Evolutionary conservation across 2,797 vertebrate genomes (phyloP).

Genomic region (Champsocephalus esox): DNA sequence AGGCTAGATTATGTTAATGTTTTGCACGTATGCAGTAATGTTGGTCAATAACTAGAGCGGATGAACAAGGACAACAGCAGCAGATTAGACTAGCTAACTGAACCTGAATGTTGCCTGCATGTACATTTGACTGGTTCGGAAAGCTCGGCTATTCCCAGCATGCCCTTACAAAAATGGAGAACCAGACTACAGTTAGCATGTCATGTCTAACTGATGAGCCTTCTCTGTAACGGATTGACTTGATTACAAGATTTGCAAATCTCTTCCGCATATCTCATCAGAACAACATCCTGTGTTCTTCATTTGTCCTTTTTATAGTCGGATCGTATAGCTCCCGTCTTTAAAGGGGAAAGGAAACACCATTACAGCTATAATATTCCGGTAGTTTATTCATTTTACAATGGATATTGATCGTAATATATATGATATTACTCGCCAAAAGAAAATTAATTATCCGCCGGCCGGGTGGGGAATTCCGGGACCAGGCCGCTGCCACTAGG

Average conservation of each 20-base stretch:
- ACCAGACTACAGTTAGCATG: slow-evolving; percentile 6
- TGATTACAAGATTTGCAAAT: slow-evolving; percentile 64
- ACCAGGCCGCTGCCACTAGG: no score
- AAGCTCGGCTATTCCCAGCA: background rate
- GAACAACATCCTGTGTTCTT: slow-evolving; percentile 27
- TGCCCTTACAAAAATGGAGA: background rate
- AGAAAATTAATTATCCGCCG: no score
- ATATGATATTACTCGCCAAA: no score
- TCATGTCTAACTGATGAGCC: slow-evolving; percentile 34
- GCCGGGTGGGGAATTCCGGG: no score
- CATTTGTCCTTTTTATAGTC: slow-evolving; percentile 69
- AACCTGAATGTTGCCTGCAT: slow-evolving; percentile 11
- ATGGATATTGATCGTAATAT: no score
- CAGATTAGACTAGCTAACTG: background rate
- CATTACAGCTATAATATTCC: no score
- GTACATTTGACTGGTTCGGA: background rate
- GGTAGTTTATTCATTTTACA: no score
- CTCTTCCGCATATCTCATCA: slow-evolving; percentile 51
- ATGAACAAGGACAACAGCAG: slow-evolving; percentile 33
- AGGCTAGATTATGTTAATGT: slow-evolving; percentile 18
- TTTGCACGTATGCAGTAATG: slow-evolving; percentile 33
- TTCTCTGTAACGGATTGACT: slow-evolving; percentile 43
- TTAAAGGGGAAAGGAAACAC: background rate
- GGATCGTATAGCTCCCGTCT: slow-evolving; percentile 61
- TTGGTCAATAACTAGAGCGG: slow-evolving; percentile 31